Evolutionary conservation across 2,113 vertebrate species (phyloP), one percentile per base, ranked within the genome.

Genomic region (Psilopsiagon aymara): DNA sequence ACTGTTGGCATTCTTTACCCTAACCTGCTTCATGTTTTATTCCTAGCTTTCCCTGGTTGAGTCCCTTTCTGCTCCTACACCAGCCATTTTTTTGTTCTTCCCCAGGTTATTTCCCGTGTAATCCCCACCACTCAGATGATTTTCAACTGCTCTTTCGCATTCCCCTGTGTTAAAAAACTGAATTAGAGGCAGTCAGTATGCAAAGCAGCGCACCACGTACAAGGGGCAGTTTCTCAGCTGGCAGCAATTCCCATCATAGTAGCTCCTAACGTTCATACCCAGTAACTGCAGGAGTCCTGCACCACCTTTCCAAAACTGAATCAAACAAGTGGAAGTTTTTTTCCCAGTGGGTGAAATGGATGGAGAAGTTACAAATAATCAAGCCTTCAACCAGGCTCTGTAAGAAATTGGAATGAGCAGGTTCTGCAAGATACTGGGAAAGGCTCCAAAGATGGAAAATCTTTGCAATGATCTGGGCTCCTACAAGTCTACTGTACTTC

Each of bases 241-340:
- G 49, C 35, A 67, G 29, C 44, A 35, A 5, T 66, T 55, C 46
- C 25, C 29, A 35, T 6, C 28, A 21, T 29, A 66, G 33, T 6
- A 60, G 63, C 23, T 82, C 20, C 4, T 35, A 29, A 41, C 0
- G 0, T 44, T 19, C 13, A 10, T 1, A 41, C 7, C 8, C 23
- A 29, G 24, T 4, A 43, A 41, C 16, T 43, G 23, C 29, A 62
- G 20, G 33, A 55, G 35, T 43, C 29, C 17, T 29, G 37, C 9
- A 11, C 4, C 0, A 3, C 43, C 39, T 49, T 52, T 59, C 35
- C 51, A 43, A 71, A 25, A 20, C 52, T 14, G 62, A 78, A 59
- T 31, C 37, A 37, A 57, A 27, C 15, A 21, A 9, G 46, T 41
- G 3, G 23, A 57, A 18, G 10, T 8, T 87, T 68, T 68, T 17